Evolutionary conservation across 2,797 vertebrate species (phyloP).

Genomic region (Microctenopoma lineatum): DNA sequence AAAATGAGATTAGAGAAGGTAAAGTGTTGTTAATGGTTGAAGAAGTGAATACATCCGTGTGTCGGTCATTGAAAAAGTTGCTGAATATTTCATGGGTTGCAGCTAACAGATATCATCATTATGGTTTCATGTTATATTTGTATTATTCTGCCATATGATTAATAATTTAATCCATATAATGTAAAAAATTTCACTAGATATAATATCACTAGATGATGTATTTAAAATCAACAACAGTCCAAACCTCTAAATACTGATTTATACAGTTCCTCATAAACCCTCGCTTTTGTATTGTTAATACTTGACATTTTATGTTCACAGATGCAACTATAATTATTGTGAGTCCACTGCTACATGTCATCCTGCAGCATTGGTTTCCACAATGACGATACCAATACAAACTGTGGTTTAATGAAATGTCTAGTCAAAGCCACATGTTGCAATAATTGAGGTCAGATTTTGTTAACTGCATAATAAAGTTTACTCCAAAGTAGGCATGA

Average conservation of each 20-base stretch:
- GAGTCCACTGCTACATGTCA: not conserved
- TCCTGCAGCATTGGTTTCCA: not conserved
- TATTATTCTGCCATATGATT: not conserved
- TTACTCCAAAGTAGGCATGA: not conserved
- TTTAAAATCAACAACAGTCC: not conserved
- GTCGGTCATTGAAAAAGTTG: not conserved
- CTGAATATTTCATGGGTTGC: not conserved
- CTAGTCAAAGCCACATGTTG: not conserved
- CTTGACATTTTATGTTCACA: not conserved
- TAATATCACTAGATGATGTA: not conserved
- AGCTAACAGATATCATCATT: not conserved
- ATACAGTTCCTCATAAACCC: not conserved
- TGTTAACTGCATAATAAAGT: too few relatives aligned
- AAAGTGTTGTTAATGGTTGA: not conserved
- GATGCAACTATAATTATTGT: not conserved
- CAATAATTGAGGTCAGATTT: not conserved
- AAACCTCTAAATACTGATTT: not conserved
- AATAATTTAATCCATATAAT: not conserved
- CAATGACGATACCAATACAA: not conserved
- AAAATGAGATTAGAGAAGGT: slow-evolving; percentile 6
- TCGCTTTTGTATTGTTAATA: not conserved
- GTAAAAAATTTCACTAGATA: too few relatives aligned
- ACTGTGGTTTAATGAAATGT: not conserved
- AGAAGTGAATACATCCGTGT: not conserved
- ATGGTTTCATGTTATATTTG: not conserved